Percentiles rank a stretch among this genome's conserved stretches.
These are phyloP conservation scores for Bergia sp. DNA, from an alignment of 92 coral and sea anemone species.

Conservation along the genomic window DNA sequence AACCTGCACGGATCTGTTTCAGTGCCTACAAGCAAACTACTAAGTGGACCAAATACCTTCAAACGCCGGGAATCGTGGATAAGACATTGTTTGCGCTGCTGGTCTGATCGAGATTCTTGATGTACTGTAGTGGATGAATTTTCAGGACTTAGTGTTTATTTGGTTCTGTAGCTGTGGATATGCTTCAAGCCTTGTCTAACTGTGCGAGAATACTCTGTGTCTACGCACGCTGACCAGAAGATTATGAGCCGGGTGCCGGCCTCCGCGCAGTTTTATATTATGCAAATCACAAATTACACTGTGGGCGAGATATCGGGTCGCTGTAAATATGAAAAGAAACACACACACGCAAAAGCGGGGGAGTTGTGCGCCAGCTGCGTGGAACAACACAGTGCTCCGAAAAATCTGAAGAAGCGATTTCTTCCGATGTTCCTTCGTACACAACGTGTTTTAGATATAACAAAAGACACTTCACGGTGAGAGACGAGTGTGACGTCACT, in stretches of 20 bases:
- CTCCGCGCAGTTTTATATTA: slow-evolving; percentile 6
- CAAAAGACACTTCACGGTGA: slow-evolving; percentile 1
- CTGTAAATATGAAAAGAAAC: neutral
- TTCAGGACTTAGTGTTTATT: neutral
- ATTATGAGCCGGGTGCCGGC: neutral
- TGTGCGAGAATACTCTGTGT: neutral
- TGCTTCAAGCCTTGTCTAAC: neutral
- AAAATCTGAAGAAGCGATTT: neutral
- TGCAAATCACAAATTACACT: neutral
- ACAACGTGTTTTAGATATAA: neutral
- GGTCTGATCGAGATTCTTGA: neutral
- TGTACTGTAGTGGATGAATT: neutral
- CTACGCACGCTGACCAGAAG: slow-evolving; percentile 18
- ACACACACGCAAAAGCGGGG: slow-evolving; percentile 25
- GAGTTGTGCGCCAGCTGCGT: slow-evolving; percentile 15
- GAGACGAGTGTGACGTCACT: slow-evolving; percentile 19
- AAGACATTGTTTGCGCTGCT: neutral
- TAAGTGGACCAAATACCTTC: slow-evolving; percentile 16
- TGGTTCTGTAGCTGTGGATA: neutral
- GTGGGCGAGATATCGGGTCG: slow-evolving; percentile 35
- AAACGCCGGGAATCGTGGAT: slow-evolving; percentile 30
- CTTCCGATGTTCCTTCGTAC: neutral
- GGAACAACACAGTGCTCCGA: neutral
- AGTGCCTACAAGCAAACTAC: neutral
- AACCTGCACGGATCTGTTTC: neutral